These are phyloP conservation scores for Pelobates cultripes DNA, from an alignment of 2,797 vertebrate species.

Conservation along the genomic window DNA sequence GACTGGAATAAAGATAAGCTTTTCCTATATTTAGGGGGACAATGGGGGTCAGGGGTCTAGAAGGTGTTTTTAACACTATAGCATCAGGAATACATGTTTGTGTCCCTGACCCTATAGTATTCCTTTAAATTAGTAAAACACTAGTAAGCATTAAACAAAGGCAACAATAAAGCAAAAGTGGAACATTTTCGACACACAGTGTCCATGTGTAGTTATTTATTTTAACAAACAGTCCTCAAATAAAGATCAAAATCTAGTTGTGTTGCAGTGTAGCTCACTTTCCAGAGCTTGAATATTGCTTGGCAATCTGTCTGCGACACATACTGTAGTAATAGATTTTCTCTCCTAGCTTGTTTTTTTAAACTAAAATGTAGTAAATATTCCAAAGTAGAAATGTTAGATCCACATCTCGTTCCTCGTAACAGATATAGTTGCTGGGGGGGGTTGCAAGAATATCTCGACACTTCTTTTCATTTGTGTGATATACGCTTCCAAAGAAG, in stretches of 20 bases:
- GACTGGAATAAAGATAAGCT: no score
- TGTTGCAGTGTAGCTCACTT: background rate
- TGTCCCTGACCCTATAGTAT: no score
- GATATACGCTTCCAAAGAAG: slow-evolving; percentile 13
- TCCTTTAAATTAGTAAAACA: no score
- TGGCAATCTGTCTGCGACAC: background rate
- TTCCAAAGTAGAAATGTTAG: background rate
- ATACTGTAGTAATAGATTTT: background rate
- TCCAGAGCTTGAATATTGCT: background rate
- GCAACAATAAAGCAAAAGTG: no score
- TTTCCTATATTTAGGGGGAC: no score
- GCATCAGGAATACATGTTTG: no score
- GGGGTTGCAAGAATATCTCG: slow-evolving; percentile 4
- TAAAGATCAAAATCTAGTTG: background rate
- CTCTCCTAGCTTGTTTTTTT: background rate
- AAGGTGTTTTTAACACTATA: no score
- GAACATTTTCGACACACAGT: background rate
- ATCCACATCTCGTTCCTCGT: background rate
- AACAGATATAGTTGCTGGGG: slow-evolving; percentile 10
- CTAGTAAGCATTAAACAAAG: no score
- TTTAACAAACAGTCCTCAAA: background rate
- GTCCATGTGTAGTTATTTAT: background rate
- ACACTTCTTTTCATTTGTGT: slow-evolving; percentile 33
- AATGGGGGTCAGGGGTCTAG: no score
- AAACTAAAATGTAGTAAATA: background rate